phyloP scores from a whole-genome alignment of 2,113 vertebrate species.

The Dicrurus megarhynchus region DNA sequence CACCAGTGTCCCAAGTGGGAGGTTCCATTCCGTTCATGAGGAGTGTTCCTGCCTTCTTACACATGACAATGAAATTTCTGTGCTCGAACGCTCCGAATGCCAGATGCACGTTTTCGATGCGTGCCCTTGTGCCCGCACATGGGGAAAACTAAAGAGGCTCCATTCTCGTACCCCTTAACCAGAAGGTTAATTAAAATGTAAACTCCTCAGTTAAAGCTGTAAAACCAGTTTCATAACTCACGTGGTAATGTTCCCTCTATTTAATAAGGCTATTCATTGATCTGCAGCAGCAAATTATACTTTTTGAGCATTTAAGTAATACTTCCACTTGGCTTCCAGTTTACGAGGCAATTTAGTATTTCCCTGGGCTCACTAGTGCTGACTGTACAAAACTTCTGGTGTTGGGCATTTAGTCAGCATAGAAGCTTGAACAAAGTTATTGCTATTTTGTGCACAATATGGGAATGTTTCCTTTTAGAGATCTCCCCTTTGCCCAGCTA shows the following conservation, averaged over 20 bases:
- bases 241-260: slow-evolving; percentile 8
- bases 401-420: slow-evolving; percentile 49
- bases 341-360: slow-evolving; percentile 58
- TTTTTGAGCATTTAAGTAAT: slow-evolving; percentile 54
- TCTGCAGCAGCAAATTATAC: slow-evolving; percentile 45
- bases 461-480: slow-evolving; percentile 18
- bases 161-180: not conserved
- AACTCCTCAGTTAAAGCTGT: not conserved
- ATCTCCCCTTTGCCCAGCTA: not conserved
- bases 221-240: slow-evolving; percentile 38
- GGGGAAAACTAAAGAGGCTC: not conserved
- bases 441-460: slow-evolving; percentile 39
- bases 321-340: slow-evolving; percentile 49
- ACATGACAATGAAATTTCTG: not conserved
- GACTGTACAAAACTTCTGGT: slow-evolving; percentile 46
- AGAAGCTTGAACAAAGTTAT: slow-evolving; percentile 49
- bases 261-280: slow-evolving; percentile 25
- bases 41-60: not conserved
- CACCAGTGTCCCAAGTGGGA: not conserved
- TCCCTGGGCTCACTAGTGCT: slow-evolving; percentile 43
- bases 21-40: rapidly evolving
- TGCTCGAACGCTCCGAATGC: not conserved
- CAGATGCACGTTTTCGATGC: not conserved
- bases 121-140: not conserved
- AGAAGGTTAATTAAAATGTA: not conserved